Conservation (phyloP, 1,140 invertebrate genomes). For the Andrena cerasifolii region DNA sequence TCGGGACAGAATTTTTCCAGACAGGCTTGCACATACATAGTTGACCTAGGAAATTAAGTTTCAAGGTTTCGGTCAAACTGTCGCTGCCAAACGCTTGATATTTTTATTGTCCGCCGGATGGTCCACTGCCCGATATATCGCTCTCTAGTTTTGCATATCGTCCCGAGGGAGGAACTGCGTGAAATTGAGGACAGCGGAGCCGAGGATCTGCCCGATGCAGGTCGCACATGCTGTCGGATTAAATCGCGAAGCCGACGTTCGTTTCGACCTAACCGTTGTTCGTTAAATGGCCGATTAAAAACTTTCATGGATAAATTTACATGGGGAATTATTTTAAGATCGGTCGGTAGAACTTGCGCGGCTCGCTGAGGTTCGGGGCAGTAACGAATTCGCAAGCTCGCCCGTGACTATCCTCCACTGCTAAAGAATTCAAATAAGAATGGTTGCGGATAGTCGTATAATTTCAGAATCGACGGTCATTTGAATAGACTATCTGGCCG, state of each 20-base stretch:
- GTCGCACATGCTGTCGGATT: constrained; percentile 13
- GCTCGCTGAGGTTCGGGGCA: not conserved
- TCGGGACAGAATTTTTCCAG: not conserved
- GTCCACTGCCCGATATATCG: constrained; percentile 6
- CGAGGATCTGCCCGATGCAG: not conserved
- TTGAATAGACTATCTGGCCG: constrained; percentile 19
- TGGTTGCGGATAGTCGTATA: not conserved
- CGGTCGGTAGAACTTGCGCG: no score
- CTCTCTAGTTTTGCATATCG: constrained; percentile 34
- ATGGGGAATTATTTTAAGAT: not conserved
- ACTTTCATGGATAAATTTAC: not conserved
- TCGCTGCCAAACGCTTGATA: not conserved
- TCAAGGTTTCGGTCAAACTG: constrained; percentile 37
- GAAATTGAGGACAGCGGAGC: constrained; percentile 31
- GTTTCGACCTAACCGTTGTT: no score
- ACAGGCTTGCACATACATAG: not conserved
- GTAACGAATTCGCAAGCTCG: no score
- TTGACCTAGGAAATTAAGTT: not conserved
- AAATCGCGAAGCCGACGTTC: not conserved
- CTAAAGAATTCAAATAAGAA: no score
- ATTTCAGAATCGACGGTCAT: constrained; percentile 27
- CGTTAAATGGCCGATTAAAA: not conserved
- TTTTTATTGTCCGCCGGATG: constrained; percentile 11
- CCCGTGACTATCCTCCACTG: no score
- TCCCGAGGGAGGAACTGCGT: constrained; percentile 33